phyloP scores from a whole-genome alignment of 2,797 vertebrate species.

The Vespertilio murinus region DNA sequence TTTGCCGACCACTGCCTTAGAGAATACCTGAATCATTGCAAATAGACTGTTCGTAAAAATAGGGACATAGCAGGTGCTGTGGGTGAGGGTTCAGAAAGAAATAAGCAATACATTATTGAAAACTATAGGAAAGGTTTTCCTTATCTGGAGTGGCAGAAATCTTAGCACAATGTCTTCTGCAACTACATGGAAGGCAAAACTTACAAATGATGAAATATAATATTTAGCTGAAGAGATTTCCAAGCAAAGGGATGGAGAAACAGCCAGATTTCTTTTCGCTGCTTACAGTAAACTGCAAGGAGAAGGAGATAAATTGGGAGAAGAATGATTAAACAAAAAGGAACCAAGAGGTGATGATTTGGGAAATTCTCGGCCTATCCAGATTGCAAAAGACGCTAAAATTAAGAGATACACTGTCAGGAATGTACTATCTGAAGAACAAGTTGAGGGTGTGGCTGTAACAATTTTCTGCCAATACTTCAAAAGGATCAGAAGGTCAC shows the following conservation, averaged over 20 bases:
- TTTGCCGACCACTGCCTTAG: not conserved
- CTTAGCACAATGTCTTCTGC: not conserved
- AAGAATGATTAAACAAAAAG: not conserved
- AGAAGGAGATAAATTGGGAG: not conserved
- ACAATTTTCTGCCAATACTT: not conserved
- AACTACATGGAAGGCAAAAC: not conserved
- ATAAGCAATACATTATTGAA: not conserved
- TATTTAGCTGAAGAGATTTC: not conserved
- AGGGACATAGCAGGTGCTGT: not conserved
- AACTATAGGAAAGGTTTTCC: not conserved
- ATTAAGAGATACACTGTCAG: not conserved
- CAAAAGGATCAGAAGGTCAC: not conserved
- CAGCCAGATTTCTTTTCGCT: not conserved
- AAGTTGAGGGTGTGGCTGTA: not conserved
- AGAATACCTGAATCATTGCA: not conserved
- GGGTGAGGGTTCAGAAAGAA: not conserved
- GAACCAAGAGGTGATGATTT: not conserved
- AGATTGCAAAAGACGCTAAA: not conserved
- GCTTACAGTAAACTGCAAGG: not conserved
- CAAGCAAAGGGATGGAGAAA: not conserved
- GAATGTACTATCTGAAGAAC: not conserved
- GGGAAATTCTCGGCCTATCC: not conserved
- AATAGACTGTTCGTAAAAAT: not conserved
- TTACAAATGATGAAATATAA: not conserved
- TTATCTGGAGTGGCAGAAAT: not conserved